Conservation (phyloP, 2,888 invertebrate genomes). For the Empis stercorea region DNA sequence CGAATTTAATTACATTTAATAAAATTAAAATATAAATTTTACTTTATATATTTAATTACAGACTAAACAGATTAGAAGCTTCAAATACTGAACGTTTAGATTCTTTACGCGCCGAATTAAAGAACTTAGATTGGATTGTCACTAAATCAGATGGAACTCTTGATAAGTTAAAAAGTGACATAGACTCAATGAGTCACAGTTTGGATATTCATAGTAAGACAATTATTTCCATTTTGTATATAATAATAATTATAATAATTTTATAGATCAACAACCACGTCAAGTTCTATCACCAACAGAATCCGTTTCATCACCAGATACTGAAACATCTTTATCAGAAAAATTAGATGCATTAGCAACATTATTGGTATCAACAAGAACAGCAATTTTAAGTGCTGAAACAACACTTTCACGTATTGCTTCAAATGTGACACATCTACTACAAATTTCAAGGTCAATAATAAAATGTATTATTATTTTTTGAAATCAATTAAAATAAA, state of each 20-base stretch:
- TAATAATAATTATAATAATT: background rate
- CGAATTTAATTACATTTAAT: background rate
- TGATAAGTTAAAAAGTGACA: constrained; percentile 34
- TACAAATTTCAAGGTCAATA: background rate
- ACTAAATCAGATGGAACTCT: constrained; percentile 29
- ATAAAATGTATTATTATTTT: constrained; percentile 2
- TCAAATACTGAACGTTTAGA: constrained; percentile 34
- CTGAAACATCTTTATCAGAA: constrained; percentile 4
- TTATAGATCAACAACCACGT: background rate
- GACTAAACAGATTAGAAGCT: constrained; percentile 34
- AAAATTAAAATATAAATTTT: background rate
- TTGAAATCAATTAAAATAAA: background rate
- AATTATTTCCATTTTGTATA: background rate
- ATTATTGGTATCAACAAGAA: constrained; percentile 23
- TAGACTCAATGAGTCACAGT: constrained; percentile 17
- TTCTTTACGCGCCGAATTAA: constrained; percentile 32
- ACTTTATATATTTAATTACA: constrained; percentile 13
- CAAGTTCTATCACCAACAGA: constrained; percentile 10
- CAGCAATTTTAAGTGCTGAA: constrained; percentile 14
- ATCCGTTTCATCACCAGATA: constrained; percentile 1
- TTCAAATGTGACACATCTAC: constrained; percentile 5
- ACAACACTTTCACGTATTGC: constrained; percentile 12
- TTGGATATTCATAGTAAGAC: constrained; percentile 6
- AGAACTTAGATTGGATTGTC: constrained; percentile 35
- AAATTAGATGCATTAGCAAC: constrained; percentile 25